Conservation (phyloP, 2,888 invertebrate species). For the Saturnia japonica region DNA sequence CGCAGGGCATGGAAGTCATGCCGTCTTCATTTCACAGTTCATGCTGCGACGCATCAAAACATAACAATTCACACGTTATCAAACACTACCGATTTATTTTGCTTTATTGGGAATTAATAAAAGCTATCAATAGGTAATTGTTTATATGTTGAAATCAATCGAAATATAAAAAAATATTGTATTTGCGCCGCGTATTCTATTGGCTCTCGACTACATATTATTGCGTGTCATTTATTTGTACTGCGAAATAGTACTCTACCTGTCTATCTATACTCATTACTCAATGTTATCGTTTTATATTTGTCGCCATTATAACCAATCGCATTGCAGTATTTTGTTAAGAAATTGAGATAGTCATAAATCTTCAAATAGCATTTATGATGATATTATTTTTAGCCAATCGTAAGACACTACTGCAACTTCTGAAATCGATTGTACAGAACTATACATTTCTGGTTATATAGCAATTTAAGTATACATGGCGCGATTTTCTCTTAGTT, state of each 20-base stretch:
- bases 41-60: constrained; percentile 74
- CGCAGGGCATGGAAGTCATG: constrained; percentile 82
- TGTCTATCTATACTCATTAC: constrained; percentile 32
- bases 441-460: constrained; percentile 1
- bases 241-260: constrained; percentile 66
- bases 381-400: constrained; percentile 35
- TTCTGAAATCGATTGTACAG: constrained; percentile 29
- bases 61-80: constrained; percentile 56
- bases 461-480: neutral
- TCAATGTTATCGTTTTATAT: constrained; percentile 39
- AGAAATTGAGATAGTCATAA: constrained; percentile 18
- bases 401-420: constrained; percentile 29
- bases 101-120: constrained; percentile 45
- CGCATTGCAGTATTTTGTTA: constrained; percentile 27
- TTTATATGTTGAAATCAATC: constrained; percentile 62
- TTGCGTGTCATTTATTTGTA: constrained; percentile 81
- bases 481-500: neutral
- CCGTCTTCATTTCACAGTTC: constrained; percentile 58
- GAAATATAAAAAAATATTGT: constrained; percentile 67
- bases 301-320: constrained; percentile 40
- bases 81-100: constrained; percentile 50
- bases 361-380: constrained; percentile 34
- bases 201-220: constrained; percentile 74
- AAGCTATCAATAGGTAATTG: constrained; percentile 55
- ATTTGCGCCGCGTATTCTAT: constrained; percentile 79